Conservation (phyloP, 2,888 invertebrate species). For the Phortica magna region DNA sequence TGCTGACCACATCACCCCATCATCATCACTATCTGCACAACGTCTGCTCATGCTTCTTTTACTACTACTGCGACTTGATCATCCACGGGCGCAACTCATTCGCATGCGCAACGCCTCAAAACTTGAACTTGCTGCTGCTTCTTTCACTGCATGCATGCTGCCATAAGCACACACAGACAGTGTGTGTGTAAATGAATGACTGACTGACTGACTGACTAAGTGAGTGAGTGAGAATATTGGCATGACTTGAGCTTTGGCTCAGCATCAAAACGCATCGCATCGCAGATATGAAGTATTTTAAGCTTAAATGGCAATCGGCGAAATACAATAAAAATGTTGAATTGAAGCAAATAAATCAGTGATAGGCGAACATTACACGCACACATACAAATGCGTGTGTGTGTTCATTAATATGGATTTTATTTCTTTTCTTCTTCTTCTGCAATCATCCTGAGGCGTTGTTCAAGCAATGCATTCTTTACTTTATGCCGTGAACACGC, state of each 20-base stretch:
- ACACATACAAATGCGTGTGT: slow-evolving; percentile 52
- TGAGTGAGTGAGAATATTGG: slow-evolving; percentile 32
- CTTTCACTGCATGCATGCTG: not conserved
- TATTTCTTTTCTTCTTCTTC: slow-evolving; percentile 51
- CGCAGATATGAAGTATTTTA: slow-evolving; percentile 73
- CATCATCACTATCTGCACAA: slow-evolving; percentile 31
- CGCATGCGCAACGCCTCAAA: slow-evolving; percentile 37
- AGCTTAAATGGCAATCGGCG: slow-evolving; percentile 71
- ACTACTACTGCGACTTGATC: too few relatives aligned
- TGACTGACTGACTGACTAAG: slow-evolving; percentile 20
- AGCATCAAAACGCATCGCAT: slow-evolving; percentile 24
- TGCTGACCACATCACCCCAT: slow-evolving; percentile 55
- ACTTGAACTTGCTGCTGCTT: slow-evolving; percentile 41
- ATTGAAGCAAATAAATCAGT: slow-evolving; percentile 77
- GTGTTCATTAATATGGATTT: slow-evolving; percentile 9
- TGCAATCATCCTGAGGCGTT: slow-evolving; percentile 67
- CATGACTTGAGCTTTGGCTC: not conserved
- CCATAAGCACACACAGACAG: not conserved
- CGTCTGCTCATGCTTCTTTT: too few relatives aligned
- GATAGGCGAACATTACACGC: slow-evolving; percentile 26
- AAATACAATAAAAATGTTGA: slow-evolving; percentile 70
- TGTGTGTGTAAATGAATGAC: not conserved
- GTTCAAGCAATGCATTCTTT: slow-evolving; percentile 52
- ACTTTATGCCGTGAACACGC: slow-evolving; percentile 59
- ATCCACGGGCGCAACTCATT: slow-evolving; percentile 37